Evolutionary conservation across 2,888 invertebrate species (phyloP).

Genomic region (Gastracanthus pulcherrimus): DNA sequence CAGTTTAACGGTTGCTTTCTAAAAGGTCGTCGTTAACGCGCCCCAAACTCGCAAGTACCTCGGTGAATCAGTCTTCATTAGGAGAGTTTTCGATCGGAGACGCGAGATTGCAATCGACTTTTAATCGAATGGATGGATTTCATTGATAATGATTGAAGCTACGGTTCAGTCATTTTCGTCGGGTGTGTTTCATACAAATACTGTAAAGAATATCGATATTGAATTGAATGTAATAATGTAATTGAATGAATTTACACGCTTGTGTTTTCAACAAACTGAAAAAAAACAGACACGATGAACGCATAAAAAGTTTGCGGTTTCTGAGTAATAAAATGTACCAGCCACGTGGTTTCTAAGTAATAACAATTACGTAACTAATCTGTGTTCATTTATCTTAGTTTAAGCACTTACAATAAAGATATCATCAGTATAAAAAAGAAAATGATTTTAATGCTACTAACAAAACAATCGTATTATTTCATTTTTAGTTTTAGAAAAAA

Average conservation of each 20-base stretch:
- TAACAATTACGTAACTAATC: constrained; percentile 16
- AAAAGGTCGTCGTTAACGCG: constrained; percentile 27
- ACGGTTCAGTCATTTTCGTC: background rate
- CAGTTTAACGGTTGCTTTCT: constrained; percentile 40
- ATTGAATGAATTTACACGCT: background rate
- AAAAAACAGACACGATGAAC: background rate
- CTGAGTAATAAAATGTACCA: constrained; percentile 1
- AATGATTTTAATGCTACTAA: background rate
- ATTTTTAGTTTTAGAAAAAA: background rate
- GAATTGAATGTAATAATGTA: background rate
- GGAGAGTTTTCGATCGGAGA: background rate
- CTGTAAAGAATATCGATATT: constrained; percentile 1
- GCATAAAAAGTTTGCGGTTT: background rate
- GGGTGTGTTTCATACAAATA: background rate
- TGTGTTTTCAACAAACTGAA: background rate
- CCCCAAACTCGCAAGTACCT: background rate
- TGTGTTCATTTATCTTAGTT: background rate
- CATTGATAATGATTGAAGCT: background rate
- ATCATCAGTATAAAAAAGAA: background rate
- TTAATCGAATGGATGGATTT: background rate
- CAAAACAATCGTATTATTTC: background rate
- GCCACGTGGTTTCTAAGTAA: constrained; percentile 19
- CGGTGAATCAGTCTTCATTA: background rate
- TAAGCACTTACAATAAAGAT: background rate
- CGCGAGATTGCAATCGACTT: background rate